Evolutionary conservation across 1,140 invertebrate species (phyloP).

Genomic region (Telenomus remus): DNA sequence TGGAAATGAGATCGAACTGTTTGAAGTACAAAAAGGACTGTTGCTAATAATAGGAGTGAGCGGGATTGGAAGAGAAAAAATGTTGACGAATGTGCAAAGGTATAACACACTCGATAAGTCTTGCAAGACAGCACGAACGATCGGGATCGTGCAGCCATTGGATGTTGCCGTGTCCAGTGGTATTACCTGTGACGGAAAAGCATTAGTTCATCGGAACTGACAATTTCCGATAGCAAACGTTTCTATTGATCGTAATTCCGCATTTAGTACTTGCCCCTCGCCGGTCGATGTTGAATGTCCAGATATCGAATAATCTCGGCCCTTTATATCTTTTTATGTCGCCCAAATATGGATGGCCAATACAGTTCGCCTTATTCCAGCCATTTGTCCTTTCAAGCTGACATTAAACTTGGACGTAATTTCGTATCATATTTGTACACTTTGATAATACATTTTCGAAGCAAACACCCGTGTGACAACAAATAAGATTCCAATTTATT

Average conservation of each 20-base stretch:
- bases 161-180: conserved; percentile 34
- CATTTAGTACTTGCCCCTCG: conserved; percentile 58
- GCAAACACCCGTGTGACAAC: neutral
- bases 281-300: conserved; percentile 36
- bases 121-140: conserved; percentile 31
- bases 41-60: neutral
- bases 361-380: conserved; percentile 19
- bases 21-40: too few relatives aligned
- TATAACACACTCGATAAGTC: conserved; percentile 33
- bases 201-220: conserved; percentile 64
- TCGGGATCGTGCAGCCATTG: conserved; percentile 5
- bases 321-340: conserved; percentile 35
- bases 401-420: conserved; percentile 28
- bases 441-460: neutral
- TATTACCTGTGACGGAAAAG: conserved; percentile 60
- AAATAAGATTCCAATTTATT: neutral
- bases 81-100: conserved; percentile 23
- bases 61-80: neutral
- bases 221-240: conserved; percentile 66
- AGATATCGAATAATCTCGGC: conserved; percentile 47
- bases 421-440: conserved; percentile 9
- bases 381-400: conserved; percentile 17
- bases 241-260: conserved; percentile 62
- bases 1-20: too few relatives aligned
- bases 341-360: conserved; percentile 24